Evolutionary conservation across 2,113 vertebrate species (phyloP).

Genomic region (Verasper variegatus): DNA sequence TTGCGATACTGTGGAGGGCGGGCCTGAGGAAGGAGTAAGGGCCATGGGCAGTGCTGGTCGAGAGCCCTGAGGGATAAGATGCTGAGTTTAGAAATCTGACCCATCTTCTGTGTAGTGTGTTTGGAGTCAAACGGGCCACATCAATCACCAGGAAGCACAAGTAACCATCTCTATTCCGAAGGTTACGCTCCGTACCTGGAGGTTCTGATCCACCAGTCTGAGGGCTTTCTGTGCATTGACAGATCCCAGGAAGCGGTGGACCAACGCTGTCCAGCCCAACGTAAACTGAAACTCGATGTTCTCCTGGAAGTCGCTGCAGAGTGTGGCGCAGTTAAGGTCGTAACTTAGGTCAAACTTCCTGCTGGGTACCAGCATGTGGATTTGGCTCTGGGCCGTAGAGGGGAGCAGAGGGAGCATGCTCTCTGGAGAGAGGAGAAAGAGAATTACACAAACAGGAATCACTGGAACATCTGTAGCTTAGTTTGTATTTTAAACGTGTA

Average conservation of each 20-base stretch:
- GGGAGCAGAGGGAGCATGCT: conserved; percentile 93
- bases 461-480: not conserved
- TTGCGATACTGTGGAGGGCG: conserved; percentile 53
- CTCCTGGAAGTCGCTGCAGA: conserved; percentile 96
- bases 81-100: not conserved
- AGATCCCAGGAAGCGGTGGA: conserved; percentile 91
- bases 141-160: not conserved
- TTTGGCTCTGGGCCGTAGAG: conserved; percentile 84
- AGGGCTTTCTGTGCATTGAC: conserved; percentile 89
- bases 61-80: conserved; percentile 77
- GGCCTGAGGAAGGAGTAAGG: conserved; percentile 82
- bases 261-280: conserved; percentile 90
- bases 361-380: conserved; percentile 88
- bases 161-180: not conserved
- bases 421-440: conserved; percentile 79
- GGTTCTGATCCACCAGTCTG: conserved; percentile 86
- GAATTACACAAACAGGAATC: not conserved
- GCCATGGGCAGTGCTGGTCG: conserved; percentile 78
- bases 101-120: not conserved
- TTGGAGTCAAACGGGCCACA: not conserved
- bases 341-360: conserved; percentile 97
- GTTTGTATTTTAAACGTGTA: no score
- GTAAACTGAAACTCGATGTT: conserved; percentile 95
- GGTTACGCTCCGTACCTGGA: conserved; percentile 76
- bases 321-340: conserved; percentile 91